These are phyloP conservation scores for Macrophya annulata DNA, from an alignment of 2,888 invertebrate species.

Conservation along the genomic window DNA sequence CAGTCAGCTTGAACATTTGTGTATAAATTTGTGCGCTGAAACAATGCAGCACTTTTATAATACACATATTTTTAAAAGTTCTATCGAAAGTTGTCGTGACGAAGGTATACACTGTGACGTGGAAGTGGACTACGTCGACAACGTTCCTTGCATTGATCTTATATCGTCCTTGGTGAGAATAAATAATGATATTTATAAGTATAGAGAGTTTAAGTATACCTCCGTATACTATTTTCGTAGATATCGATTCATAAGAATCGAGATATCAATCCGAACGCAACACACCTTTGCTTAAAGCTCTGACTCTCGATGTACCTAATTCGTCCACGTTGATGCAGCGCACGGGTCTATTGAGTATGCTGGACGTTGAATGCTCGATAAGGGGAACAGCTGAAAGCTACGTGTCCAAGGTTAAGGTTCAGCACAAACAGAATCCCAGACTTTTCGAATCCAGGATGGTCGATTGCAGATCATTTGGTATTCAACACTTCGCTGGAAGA, in stretches of 20 bases:
- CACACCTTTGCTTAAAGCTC: constrained; percentile 49
- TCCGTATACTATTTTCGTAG: background rate
- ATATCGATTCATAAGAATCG: constrained; percentile 16
- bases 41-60: constrained; percentile 99
- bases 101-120: constrained; percentile 95
- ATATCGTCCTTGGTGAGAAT: constrained; percentile 90
- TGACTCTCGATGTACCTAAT: constrained; percentile 53
- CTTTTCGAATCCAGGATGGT: constrained; percentile 90
- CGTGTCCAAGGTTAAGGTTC: constrained; percentile 89
- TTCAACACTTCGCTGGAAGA: constrained; percentile 93
- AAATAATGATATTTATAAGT: background rate
- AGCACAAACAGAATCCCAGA: constrained; percentile 91
- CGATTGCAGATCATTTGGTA: constrained; percentile 92
- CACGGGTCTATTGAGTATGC: constrained; percentile 94
- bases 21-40: constrained; percentile 97
- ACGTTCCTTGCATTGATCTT: constrained; percentile 97
- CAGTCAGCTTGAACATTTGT: constrained; percentile 94
- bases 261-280: constrained; percentile 46
- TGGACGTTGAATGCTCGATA: constrained; percentile 95
- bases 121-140: constrained; percentile 96
- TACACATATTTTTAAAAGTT: constrained; percentile 97
- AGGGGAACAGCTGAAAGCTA: constrained; percentile 91
- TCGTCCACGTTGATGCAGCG: constrained; percentile 79
- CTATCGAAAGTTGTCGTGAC: constrained; percentile 95
- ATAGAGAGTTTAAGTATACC: background rate